These are phyloP conservation scores for Pteronotus mesoamericanus DNA, from an alignment of 2,797 vertebrate genomes.

Conservation along the genomic window DNA sequence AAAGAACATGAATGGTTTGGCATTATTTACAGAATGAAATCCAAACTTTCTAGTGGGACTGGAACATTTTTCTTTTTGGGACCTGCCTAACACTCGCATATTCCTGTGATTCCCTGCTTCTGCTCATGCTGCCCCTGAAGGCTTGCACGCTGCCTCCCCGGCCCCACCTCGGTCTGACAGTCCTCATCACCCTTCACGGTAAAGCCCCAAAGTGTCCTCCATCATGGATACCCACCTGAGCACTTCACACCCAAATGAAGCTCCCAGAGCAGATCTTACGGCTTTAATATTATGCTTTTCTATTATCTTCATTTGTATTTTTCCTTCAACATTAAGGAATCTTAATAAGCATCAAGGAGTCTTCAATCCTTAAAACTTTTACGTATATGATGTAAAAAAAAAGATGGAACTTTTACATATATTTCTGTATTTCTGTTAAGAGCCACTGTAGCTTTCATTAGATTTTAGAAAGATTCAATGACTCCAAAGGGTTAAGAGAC, in stretches of 20 bases:
- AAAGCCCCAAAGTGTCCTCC: background rate
- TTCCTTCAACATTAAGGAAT: background rate
- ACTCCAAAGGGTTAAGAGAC: background rate
- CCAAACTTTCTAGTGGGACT: background rate
- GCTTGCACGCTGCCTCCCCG: background rate
- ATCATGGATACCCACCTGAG: background rate
- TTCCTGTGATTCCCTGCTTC: background rate
- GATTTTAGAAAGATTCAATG: background rate
- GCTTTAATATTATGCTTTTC: background rate
- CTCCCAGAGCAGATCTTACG: background rate
- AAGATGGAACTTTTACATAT: constrained; percentile 2
- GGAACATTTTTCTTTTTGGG: background rate
- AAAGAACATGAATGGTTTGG: background rate
- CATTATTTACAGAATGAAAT: background rate
- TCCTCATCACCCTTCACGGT: background rate
- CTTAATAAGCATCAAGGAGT: background rate
- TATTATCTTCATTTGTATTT: background rate
- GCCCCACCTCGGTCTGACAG: background rate
- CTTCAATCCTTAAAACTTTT: background rate
- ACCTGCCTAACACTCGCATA: background rate
- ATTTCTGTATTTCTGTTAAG: background rate
- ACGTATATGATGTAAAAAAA: too few relatives aligned
- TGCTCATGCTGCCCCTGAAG: too few relatives aligned
- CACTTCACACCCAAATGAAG: background rate
- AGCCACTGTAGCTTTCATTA: background rate